Conservation (phyloP, 2,113 vertebrate species). For the Forbesichthys papilliferus region DNA sequence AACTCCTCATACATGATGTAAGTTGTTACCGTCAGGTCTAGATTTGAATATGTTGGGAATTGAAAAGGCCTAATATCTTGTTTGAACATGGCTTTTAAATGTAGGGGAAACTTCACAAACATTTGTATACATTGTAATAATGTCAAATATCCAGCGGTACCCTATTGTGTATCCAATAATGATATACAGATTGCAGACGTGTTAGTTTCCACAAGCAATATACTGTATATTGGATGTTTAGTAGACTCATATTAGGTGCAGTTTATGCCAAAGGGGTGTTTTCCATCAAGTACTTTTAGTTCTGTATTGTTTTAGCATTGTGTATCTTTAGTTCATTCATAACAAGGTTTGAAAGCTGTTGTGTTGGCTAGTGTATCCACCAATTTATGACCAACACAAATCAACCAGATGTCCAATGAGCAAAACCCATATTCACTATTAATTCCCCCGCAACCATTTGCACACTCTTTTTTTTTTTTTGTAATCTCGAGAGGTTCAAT, state of each 20-base stretch:
- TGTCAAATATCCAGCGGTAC: conserved; percentile 44
- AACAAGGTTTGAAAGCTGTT: conserved; percentile 5
- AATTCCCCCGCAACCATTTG: conserved; percentile 11
- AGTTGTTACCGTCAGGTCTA: conserved; percentile 16
- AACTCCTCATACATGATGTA: conserved; percentile 9
- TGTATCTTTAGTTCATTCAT: conserved; percentile 30
- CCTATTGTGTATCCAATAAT: conserved; percentile 34
- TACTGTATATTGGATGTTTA: conserved; percentile 40
- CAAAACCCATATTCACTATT: conserved; percentile 35
- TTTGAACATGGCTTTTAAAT: conserved; percentile 15
- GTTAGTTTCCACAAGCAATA: conserved; percentile 50
- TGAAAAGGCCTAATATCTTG: background rate
- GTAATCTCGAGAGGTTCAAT: conserved; percentile 33
- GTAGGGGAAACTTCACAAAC: conserved; percentile 28
- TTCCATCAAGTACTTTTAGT: conserved; percentile 41
- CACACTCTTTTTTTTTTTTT: conserved; percentile 30
- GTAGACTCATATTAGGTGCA: conserved; percentile 45
- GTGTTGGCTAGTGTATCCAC: conserved; percentile 42
- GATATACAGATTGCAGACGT: conserved; percentile 30
- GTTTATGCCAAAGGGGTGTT: conserved; percentile 65
- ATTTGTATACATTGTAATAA: conserved; percentile 47
- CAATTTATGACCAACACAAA: conserved; percentile 25
- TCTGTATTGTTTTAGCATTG: conserved; percentile 24
- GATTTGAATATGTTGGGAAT: conserved; percentile 9
- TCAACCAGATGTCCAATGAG: conserved; percentile 25